These are phyloP conservation scores for Syrista parreyssii DNA, from an alignment of 2,888 invertebrate genomes.

Conservation along the genomic window DNA sequence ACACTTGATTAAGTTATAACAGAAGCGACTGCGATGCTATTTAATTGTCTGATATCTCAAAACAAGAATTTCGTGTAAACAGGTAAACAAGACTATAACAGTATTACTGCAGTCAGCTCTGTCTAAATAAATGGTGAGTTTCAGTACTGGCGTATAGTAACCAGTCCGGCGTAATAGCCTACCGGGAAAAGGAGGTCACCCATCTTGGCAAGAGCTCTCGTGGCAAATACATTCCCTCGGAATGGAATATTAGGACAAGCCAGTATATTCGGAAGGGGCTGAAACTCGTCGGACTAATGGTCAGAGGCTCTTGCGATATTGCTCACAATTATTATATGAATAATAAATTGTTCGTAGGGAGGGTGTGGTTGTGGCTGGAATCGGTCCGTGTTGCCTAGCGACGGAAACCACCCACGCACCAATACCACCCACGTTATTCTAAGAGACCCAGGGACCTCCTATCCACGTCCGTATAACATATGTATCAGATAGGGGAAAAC, in stretches of 20 bases:
- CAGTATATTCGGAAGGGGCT: neutral
- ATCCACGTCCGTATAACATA: neutral
- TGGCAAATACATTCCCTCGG: neutral
- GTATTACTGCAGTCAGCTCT: neutral
- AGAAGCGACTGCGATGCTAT: no score
- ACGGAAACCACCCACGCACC: slow-evolving; percentile 56
- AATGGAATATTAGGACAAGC: neutral
- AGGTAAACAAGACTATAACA: neutral
- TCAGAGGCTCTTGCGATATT: neutral
- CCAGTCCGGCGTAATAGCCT: neutral
- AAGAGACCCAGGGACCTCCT: neutral
- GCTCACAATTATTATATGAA: slow-evolving; percentile 53
- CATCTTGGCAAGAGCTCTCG: neutral
- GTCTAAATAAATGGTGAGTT: neutral
- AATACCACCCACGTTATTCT: neutral
- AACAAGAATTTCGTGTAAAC: neutral
- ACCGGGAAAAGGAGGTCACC: neutral
- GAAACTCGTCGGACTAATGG: neutral
- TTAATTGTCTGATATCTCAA: neutral
- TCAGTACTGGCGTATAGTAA: neutral
- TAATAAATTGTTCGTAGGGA: slow-evolving; percentile 60
- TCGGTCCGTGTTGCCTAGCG: slow-evolving; percentile 58
- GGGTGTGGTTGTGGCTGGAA: slow-evolving; percentile 61
- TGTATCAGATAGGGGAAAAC: neutral
- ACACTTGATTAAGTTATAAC: no score